These are phyloP conservation scores for Quiscalus mexicanus DNA, from an alignment of 2,113 vertebrate genomes.

Conservation along the genomic window DNA sequence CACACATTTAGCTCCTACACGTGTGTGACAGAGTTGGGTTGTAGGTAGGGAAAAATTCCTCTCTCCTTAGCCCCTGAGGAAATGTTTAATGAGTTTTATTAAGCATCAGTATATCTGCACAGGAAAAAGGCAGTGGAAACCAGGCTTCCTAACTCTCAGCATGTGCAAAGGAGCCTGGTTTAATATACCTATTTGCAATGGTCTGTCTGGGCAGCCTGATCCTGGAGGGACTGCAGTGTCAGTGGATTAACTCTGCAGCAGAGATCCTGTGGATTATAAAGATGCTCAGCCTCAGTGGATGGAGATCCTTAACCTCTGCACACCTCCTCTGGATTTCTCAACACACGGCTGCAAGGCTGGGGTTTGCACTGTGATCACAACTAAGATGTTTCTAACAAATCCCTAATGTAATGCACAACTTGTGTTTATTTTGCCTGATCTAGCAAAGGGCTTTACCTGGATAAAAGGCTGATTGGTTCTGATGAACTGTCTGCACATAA, in stretches of 20 bases:
- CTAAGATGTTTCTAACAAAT: background rate
- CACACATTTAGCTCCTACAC: background rate
- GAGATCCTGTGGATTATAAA: background rate
- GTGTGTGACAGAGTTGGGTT: background rate
- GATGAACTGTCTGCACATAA: background rate
- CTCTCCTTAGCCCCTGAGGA: background rate
- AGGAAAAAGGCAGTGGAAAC: background rate
- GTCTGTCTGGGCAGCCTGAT: background rate
- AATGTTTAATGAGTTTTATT: background rate
- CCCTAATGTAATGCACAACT: fast-evolving
- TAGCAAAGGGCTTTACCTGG: background rate
- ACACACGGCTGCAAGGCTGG: background rate
- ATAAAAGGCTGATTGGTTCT: background rate
- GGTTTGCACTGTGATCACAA: background rate
- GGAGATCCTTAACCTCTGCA: background rate
- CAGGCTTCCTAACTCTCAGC: background rate
- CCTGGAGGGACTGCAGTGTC: background rate
- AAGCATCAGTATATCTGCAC: background rate
- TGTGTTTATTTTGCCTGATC: background rate
- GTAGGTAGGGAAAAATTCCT: background rate
- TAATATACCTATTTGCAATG: background rate
- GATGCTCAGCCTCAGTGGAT: background rate
- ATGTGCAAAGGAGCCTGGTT: background rate
- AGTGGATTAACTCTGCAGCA: background rate
- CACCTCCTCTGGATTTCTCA: background rate